Conservation (phyloP, 2,797 vertebrate genomes). For the Crocidura indochinensis region DNA sequence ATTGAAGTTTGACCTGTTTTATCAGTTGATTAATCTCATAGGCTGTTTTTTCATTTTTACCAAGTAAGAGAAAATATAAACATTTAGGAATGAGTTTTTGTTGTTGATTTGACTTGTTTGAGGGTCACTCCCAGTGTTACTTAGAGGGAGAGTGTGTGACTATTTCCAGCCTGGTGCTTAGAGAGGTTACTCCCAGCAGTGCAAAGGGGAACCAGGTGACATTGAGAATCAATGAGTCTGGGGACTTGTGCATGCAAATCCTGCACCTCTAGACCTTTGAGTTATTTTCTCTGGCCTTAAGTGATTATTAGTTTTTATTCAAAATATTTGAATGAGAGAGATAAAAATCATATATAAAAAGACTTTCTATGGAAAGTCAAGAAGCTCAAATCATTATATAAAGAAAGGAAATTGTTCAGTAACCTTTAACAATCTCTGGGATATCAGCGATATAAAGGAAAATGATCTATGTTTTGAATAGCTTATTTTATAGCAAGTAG, state of each 20-base stretch:
- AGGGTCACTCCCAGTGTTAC: no score
- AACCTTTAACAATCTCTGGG: slow-evolving; percentile 34
- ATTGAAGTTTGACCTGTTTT: slow-evolving; percentile 48
- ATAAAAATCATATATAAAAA: slow-evolving; percentile 43
- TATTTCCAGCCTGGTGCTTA: no score
- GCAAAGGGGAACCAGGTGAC: no score
- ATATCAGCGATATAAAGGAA: slow-evolving; percentile 48
- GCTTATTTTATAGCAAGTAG: slow-evolving; percentile 37
- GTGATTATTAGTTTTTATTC: slow-evolving; percentile 18
- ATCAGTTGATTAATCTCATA: slow-evolving; percentile 16
- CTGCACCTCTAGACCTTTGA: no score
- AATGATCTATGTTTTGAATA: slow-evolving; percentile 56
- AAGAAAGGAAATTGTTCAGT: slow-evolving; percentile 59
- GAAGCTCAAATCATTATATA: slow-evolving; percentile 34
- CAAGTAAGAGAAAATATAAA: slow-evolving; percentile 41
- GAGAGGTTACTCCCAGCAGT: no score
- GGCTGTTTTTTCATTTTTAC: slow-evolving; percentile 38
- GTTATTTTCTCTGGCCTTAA: no score
- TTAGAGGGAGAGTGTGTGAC: no score
- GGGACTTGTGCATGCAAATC: no score
- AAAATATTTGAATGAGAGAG: slow-evolving; percentile 30
- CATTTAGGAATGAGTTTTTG: slow-evolving; percentile 39
- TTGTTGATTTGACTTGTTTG: no score
- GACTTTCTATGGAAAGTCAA: slow-evolving; percentile 61
- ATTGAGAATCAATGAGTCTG: no score